A percentile compares a stretch with the other conserved stretches of the same genome.
Evolutionary conservation across 2,797 vertebrate genomes (phyloP).

Genomic region (Acanthornis magna): DNA sequence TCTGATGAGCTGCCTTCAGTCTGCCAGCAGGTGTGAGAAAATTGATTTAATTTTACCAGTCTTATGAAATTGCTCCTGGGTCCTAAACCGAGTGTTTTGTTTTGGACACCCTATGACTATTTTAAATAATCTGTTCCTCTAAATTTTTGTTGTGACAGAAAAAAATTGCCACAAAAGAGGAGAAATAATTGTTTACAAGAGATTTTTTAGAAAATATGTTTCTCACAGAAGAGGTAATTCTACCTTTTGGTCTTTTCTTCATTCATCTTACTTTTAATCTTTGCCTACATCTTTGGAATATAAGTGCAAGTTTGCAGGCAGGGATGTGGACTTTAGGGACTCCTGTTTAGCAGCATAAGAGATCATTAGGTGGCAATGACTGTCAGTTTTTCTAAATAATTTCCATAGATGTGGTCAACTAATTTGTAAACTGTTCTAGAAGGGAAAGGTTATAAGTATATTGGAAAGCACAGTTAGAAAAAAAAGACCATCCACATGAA

Average conservation of each 20-base stretch:
- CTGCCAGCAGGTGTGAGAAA: not conserved
- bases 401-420: not conserved
- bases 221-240: not conserved
- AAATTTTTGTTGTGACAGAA: not conserved
- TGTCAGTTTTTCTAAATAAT: not conserved
- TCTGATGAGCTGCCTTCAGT: not conserved
- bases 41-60: not conserved
- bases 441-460: not conserved
- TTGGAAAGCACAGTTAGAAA: not conserved
- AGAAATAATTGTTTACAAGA: not conserved
- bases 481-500: accelerated
- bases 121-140: not conserved
- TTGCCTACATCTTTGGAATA: not conserved
- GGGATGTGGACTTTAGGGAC: not conserved
- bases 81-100: not conserved
- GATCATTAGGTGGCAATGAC: not conserved
- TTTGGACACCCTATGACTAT: not conserved
- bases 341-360: not conserved
- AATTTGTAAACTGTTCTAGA: not conserved
- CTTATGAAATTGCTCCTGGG: not conserved
- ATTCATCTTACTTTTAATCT: not conserved
- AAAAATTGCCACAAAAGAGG: not conserved
- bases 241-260: not conserved
- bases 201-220: not conserved
- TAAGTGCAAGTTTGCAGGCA: not conserved